Evolutionary conservation across 2,113 vertebrate genomes (phyloP).

Genomic region (Mobula birostris): DNA sequence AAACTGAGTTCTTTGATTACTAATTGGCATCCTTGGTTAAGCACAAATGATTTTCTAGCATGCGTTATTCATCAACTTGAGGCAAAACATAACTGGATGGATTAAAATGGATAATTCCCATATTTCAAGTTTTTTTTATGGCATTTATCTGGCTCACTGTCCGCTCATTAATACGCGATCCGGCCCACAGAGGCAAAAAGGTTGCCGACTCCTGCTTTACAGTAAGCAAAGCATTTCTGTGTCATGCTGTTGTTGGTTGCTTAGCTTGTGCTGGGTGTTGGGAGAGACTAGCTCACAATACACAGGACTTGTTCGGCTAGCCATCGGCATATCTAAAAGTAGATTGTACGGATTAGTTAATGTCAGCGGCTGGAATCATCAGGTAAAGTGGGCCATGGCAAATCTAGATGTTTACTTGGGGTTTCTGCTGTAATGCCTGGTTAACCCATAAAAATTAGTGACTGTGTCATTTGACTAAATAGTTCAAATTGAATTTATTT

Average conservation of each 20-base stretch:
- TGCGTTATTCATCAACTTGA: too few relatives aligned
- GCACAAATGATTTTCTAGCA: too few relatives aligned
- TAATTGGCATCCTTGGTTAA: too few relatives aligned
- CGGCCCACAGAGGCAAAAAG: too few relatives aligned
- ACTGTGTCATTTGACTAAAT: background rate
- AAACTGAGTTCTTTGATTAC: too few relatives aligned
- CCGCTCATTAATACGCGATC: too few relatives aligned
- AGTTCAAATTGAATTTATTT: too few relatives aligned
- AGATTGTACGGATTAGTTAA: background rate
- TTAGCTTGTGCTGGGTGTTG: background rate
- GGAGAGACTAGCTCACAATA: background rate
- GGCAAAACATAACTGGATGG: too few relatives aligned
- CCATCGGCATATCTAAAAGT: background rate
- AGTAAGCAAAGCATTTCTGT: background rate
- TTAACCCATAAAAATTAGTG: background rate
- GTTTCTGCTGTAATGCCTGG: background rate
- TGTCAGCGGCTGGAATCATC: background rate
- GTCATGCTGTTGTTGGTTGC: background rate
- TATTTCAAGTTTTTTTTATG: too few relatives aligned
- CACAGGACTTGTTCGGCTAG: background rate
- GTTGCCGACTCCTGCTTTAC: too few relatives aligned
- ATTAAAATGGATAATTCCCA: too few relatives aligned
- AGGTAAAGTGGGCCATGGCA: background rate
- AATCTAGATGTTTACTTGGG: conserved; percentile 8
- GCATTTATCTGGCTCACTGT: too few relatives aligned